phyloP scores from a whole-genome alignment of 2,113 vertebrate species.

The Burhinus bistriatus region DNA sequence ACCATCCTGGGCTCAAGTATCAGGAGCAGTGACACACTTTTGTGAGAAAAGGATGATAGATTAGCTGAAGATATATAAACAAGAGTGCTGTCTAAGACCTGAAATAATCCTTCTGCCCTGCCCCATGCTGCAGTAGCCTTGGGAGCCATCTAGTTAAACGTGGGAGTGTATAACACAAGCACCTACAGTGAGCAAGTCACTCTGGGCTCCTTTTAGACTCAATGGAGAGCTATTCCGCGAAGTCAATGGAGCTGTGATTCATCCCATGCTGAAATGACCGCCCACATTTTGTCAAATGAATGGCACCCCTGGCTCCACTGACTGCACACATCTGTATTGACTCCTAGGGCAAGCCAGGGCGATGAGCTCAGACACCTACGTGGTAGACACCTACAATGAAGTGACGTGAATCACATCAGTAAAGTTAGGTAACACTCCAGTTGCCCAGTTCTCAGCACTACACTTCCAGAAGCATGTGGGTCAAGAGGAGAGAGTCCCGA shows the following conservation, averaged over 20 bases:
- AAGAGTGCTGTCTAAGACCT: neutral
- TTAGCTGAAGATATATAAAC: rapidly evolving
- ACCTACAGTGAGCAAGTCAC: neutral
- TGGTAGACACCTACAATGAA: neutral
- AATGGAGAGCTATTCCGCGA: neutral
- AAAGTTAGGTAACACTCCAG: neutral
- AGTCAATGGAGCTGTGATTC: slow-evolving; percentile 36
- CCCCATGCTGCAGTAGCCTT: neutral
- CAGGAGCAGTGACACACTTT: neutral
- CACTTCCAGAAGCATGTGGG: neutral
- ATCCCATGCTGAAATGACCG: neutral
- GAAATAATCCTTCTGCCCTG: neutral
- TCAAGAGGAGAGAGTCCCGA: neutral
- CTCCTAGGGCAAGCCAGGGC: neutral
- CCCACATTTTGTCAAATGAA: neutral
- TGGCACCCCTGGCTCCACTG: neutral
- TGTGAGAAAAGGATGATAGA: neutral
- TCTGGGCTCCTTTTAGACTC: neutral
- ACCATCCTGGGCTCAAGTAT: no score
- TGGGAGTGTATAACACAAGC: neutral
- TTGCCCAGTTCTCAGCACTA: neutral
- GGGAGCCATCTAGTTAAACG: neutral
- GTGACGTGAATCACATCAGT: neutral
- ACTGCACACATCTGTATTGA: neutral
- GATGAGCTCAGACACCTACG: neutral